Percentiles rank a stretch among this genome's conserved stretches.
Evolutionary conservation across 2,888 invertebrate species (phyloP).

Genomic region (Brachyptera putata): DNA sequence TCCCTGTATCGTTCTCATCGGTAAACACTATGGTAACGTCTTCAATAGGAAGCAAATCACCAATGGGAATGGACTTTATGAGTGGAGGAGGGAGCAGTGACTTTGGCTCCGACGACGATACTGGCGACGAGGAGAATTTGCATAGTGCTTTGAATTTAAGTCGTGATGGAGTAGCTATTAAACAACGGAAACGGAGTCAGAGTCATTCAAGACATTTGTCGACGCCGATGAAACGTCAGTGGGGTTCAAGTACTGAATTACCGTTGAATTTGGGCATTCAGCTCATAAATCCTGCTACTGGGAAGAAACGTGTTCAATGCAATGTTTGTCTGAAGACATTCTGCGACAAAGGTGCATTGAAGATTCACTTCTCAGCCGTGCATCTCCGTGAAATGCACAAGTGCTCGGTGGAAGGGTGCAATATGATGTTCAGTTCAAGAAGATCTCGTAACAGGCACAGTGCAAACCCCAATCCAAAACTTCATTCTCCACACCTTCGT

Average conservation of each 20-base stretch:
- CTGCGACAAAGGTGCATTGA: conserved; percentile 98
- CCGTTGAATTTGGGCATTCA: conserved; percentile 83
- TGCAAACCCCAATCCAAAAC: conserved; percentile 96
- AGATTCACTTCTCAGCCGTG: conserved; percentile 98
- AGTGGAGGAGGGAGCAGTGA: conserved; percentile 49
- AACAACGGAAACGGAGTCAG: conserved; percentile 33
- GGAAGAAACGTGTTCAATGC: conserved; percentile 96
- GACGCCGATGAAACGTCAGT: conserved; percentile 73
- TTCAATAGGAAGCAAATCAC: conserved; percentile 36
- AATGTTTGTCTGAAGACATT: conserved; percentile 98
- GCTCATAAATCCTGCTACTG: conserved; percentile 87
- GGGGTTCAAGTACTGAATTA: conserved; percentile 66
- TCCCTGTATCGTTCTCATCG: conserved; percentile 12
- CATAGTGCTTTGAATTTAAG: conserved; percentile 62
- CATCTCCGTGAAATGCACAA: conserved; percentile 99
- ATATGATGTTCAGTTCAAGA: conserved; percentile 98
- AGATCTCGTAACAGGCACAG: conserved; percentile 94
- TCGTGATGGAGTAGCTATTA: conserved; percentile 46
- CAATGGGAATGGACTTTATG: conserved; percentile 42
- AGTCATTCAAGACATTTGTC: conserved; percentile 46
- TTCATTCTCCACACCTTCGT: conserved; percentile 91
- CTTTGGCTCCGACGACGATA: conserved; percentile 56
- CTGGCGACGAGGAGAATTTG: conserved; percentile 57
- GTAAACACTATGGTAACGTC: conserved; percentile 15
- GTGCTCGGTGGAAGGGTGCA: conserved; percentile 97